Conservation (phyloP, 1,140 invertebrate species). For the Lepidurus arcticus region DNA sequence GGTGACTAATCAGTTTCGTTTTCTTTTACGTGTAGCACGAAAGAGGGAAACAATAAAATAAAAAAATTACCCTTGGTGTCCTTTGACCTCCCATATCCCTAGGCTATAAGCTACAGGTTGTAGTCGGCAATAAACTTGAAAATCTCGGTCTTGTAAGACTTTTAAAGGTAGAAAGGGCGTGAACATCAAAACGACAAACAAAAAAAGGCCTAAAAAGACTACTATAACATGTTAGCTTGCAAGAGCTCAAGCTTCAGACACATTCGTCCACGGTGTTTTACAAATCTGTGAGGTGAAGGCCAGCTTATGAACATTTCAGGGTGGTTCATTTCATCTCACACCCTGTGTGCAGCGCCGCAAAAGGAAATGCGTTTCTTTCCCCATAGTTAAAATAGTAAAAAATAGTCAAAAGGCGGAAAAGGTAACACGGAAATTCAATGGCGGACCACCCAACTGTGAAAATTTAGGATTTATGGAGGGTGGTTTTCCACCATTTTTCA, state of each 20-base stretch:
- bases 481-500: neutral
- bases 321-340: neutral
- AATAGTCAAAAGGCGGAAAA: neutral
- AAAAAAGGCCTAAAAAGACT: neutral
- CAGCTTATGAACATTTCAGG: constrained; percentile 5
- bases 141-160: neutral
- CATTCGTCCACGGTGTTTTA: neutral
- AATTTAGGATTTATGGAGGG: neutral
- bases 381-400: neutral
- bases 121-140: neutral
- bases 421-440: neutral
- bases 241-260: neutral
- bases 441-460: constrained; percentile 1
- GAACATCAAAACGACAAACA: neutral
- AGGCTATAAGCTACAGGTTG: neutral
- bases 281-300: neutral
- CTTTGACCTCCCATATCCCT: neutral
- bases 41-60: neutral
- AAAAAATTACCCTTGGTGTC: neutral
- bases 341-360: neutral
- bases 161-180: neutral
- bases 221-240: neutral
- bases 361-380: neutral
- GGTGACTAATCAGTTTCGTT: neutral
- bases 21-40: neutral